A percentile compares a stretch with the other conserved stretches of the same genome.
Evolutionary conservation across 2,113 vertebrate genomes (phyloP).

Genomic region (Limnothrissa miodon): DNA sequence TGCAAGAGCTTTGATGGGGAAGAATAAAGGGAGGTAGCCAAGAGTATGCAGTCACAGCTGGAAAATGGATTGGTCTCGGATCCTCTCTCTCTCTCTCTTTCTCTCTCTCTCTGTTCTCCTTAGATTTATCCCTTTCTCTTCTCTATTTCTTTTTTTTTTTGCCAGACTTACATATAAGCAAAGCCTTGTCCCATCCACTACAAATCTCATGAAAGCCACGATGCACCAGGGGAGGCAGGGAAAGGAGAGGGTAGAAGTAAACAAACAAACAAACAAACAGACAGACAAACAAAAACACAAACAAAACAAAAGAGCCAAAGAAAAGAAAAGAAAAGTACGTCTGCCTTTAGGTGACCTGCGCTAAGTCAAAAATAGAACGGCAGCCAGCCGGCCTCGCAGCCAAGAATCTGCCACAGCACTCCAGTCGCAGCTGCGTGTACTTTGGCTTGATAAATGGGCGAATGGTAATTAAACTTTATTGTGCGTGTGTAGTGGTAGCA

Average conservation of each 20-base stretch:
- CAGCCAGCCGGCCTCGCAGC: slow-evolving; percentile 2
- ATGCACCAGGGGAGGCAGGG: neutral
- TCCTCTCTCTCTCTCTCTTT: neutral
- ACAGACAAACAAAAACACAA: neutral
- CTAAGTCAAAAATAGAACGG: neutral
- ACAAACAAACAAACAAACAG: neutral
- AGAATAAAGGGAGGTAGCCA: neutral
- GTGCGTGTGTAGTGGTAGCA: neutral
- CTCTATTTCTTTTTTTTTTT: neutral
- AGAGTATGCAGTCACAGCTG: neutral
- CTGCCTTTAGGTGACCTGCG: neutral
- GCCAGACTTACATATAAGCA: neutral
- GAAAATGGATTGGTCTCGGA: neutral
- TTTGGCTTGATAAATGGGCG: slow-evolving; percentile 9
- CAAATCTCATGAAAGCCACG: neutral
- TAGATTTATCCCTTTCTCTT: neutral
- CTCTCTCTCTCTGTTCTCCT: neutral
- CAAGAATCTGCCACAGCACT: neutral
- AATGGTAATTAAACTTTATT: slow-evolving; percentile 14
- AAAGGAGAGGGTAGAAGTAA: neutral
- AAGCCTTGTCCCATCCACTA: neutral
- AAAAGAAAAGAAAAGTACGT: neutral
- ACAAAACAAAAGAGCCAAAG: neutral
- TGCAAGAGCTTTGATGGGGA: neutral
- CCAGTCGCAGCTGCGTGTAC: neutral